Base-by-base conservation (phyloP, 2,113 vertebrate species). In the Mus pahari region DNA sequence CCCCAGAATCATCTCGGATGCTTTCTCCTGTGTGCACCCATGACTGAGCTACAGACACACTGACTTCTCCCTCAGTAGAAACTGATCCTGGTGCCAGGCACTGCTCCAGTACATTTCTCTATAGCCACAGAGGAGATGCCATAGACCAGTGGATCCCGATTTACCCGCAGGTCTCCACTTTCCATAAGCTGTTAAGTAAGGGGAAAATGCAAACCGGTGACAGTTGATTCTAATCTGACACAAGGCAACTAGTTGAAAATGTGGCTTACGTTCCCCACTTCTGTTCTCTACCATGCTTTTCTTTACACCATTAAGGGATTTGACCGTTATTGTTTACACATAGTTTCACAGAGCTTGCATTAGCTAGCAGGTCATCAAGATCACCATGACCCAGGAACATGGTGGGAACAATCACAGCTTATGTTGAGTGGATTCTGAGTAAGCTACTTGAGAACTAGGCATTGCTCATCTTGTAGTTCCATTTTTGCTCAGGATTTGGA, bases 71-170 rank as follows among this genome's bases (percentile, higher is more conserved):
- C 42, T 75, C 1, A 2, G 62, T 83, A 73, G 88, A 90, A 95
- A 70, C 48, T 10, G 90, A 83, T 89, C 92, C 60, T 89, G 86
- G 82, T 70, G 86, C 11, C 48, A 91, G 86, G 86, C 77, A 22
- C 66, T 19, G 16, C 78, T 91, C 94, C 42, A 89, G 3, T 64
- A 86, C 62, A 81, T 93, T 81, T 94, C 83, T 92, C 70, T 86
- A n/a, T 39, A 86, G 66, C 53, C 55, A 8, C 55, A 45, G 55
- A 86, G 95, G 64, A 88, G 10, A 89, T 81, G 58, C 79, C 58
- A 10, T 50, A 91, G 88, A 39, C 58, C 73, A 81, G 82, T 36
- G 17, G 16, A 64, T 42, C 88, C 68, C 42, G 58, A 87, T 45
- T 86, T 77, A 74, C 78, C 33, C 42, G 16, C 31, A 89, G 89